These are phyloP conservation scores for Micropterix aruncella DNA, from an alignment of 2,888 invertebrate genomes.

Conservation along the genomic window DNA sequence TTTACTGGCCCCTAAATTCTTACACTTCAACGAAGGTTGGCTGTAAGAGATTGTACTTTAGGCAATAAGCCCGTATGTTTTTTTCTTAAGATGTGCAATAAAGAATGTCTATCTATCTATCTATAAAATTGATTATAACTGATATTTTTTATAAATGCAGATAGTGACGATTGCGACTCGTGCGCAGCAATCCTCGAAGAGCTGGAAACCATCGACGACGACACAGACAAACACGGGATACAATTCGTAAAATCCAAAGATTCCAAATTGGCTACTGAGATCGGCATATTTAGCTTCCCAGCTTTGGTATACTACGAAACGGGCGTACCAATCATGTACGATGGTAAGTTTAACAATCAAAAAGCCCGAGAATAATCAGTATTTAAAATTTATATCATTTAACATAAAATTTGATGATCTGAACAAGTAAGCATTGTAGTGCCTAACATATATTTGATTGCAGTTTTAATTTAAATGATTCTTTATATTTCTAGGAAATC, in stretches of 20 bases:
- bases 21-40: no score
- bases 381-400: neutral
- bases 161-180: constrained; percentile 74
- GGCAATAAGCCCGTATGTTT: no score
- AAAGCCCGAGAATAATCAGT: neutral
- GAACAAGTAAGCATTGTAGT: neutral
- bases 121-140: constrained; percentile 7
- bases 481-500: constrained; percentile 66
- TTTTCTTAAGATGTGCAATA: no score
- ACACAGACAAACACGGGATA: constrained; percentile 83
- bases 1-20: constrained; percentile 5
- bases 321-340: constrained; percentile 87
- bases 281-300: constrained; percentile 85
- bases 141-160: constrained; percentile 25
- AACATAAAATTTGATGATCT: constrained; percentile 2
- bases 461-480: neutral
- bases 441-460: neutral
- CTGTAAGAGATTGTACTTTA: no score
- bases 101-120: no score
- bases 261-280: constrained; percentile 75
- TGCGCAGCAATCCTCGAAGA: constrained; percentile 77
- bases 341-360: constrained; percentile 62
- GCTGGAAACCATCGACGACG: constrained; percentile 83
- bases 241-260: constrained; percentile 91
- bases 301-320: constrained; percentile 88